Percentiles rank a stretch among this genome's conserved stretches.
Conservation (phyloP, 2,797 vertebrate genomes). For the Pantherophis vulpinus region DNA sequence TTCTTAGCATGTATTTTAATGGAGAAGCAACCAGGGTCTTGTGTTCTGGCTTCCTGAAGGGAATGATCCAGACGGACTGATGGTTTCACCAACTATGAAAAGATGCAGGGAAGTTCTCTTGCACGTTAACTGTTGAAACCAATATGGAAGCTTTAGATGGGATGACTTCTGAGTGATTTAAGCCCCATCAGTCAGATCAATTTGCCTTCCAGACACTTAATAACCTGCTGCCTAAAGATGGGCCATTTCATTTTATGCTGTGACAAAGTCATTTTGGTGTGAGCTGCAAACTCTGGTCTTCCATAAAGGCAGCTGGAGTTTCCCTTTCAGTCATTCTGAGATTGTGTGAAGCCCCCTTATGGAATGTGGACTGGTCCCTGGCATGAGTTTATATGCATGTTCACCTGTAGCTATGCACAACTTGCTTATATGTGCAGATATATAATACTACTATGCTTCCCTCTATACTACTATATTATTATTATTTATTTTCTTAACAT, state of each 20-base stretch:
- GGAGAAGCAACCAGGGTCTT: not conserved
- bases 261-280: not conserved
- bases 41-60: not conserved
- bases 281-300: not conserved
- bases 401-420: not conserved
- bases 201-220: not conserved
- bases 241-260: not conserved
- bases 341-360: not conserved
- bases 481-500: not conserved
- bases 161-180: not conserved
- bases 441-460: not conserved
- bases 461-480: not conserved
- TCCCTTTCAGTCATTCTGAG: not conserved
- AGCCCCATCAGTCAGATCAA: not conserved
- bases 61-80: not conserved
- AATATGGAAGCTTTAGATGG: not conserved
- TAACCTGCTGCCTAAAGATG: not conserved
- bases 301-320: not conserved
- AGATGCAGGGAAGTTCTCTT: not conserved
- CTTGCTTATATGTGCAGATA: not conserved
- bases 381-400: not conserved
- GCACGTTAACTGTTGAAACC: not conserved
- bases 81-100: not conserved
- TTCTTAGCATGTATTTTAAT: not conserved
- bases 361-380: not conserved